Evolutionary conservation across 2,797 vertebrate species (phyloP).

Genomic region (Myripristis murdjan): DNA sequence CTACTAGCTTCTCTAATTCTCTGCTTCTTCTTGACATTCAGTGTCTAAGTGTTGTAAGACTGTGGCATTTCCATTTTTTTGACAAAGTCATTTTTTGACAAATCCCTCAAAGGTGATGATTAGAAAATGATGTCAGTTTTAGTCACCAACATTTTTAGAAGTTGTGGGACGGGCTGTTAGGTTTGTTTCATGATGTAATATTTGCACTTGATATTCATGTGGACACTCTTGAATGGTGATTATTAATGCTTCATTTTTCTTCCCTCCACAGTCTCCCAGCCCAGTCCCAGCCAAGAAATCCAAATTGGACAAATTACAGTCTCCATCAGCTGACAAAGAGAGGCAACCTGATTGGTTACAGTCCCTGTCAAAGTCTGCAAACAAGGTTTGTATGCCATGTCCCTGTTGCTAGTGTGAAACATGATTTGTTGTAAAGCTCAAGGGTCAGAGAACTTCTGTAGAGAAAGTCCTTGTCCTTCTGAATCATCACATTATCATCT

Average conservation of each 20-base stretch:
- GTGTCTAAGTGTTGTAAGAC: not conserved
- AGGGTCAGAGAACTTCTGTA: conserved; percentile 37
- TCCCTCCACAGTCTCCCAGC: conserved; percentile 89
- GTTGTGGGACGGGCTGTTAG: conserved; percentile 41
- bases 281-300: conserved; percentile 90
- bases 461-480: conserved; percentile 33
- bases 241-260: conserved; percentile 54
- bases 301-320: conserved; percentile 91
- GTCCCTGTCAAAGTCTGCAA: conserved; percentile 90
- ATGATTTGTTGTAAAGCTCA: conserved; percentile 39
- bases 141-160: conserved; percentile 58
- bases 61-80: conserved; percentile 12
- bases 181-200: conserved; percentile 56
- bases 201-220: conserved; percentile 19
- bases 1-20: conserved; percentile 17
- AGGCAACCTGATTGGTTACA: conserved; percentile 94
- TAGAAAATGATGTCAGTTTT: conserved; percentile 56
- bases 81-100: conserved; percentile 26
- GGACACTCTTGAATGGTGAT: conserved; percentile 16
- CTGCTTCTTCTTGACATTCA: too few relatives aligned
- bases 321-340: conserved; percentile 90
- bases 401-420: conserved; percentile 36
- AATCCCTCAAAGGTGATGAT: conserved; percentile 51
- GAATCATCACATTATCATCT: conserved; percentile 37
- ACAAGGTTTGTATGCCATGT: conserved; percentile 88